Percentiles rank a stretch among this genome's conserved stretches.
phyloP scores from a whole-genome alignment of 2,797 vertebrate genomes.

The Sebastes melanostomus region DNA sequence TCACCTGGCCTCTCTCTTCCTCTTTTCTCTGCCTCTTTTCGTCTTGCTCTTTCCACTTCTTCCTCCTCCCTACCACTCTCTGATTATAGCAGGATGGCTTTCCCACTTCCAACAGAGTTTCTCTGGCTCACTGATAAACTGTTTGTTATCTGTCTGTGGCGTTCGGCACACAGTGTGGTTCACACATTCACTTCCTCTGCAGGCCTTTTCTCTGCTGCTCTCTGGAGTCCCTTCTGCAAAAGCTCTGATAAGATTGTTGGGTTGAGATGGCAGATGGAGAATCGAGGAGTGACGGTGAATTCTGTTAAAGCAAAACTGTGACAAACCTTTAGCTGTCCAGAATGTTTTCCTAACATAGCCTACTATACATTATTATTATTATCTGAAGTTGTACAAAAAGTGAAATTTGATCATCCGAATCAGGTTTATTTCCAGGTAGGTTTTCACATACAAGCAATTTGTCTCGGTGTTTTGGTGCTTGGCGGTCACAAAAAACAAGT shows the following conservation, averaged over 20 bases:
- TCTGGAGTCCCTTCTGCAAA: constrained; percentile 57
- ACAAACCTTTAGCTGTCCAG: constrained; percentile 2
- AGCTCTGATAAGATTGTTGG: constrained; percentile 61
- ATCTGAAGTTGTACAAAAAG: background rate
- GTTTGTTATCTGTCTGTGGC: constrained; percentile 42
- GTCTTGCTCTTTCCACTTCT: background rate
- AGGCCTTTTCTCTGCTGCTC: constrained; percentile 37
- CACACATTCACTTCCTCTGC: constrained; percentile 40
- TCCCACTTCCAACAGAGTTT: constrained; percentile 37
- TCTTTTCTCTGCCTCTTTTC: background rate
- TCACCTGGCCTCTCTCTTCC: constrained; percentile 13
- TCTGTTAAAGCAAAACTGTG: background rate
- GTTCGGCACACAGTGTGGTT: constrained; percentile 9
- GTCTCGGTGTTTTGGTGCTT: background rate
- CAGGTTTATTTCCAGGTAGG: background rate
- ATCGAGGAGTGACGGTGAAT: background rate
- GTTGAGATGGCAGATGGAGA: constrained; percentile 39
- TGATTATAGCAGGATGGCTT: constrained; percentile 30
- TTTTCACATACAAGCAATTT: background rate
- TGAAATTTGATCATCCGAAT: background rate
- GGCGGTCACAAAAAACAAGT: background rate
- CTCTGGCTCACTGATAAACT: constrained; percentile 32
- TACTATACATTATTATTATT: background rate
- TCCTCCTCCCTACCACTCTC: background rate
- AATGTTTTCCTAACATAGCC: background rate